These are phyloP conservation scores for Syngnathus typhle DNA, from an alignment of 2,113 vertebrate genomes.

Conservation along the genomic window DNA sequence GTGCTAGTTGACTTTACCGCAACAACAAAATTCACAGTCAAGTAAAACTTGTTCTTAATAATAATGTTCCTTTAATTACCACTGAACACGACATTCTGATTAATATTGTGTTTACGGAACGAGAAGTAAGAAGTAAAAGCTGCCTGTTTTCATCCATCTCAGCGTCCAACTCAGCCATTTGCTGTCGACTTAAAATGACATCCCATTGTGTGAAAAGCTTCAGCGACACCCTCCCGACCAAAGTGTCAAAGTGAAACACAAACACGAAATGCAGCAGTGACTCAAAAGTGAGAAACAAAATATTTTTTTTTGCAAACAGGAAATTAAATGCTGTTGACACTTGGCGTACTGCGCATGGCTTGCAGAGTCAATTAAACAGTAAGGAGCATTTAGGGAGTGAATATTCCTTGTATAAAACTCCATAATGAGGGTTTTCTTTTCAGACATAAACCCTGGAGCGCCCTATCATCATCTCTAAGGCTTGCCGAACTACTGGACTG, in stretches of 20 bases:
- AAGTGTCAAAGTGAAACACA: not conserved
- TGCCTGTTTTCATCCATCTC: no score
- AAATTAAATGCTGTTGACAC: conserved; percentile 1
- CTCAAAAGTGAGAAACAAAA: not conserved
- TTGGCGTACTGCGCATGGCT: not conserved
- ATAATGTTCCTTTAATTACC: no score
- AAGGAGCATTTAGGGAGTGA: not conserved
- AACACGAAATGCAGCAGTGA: not conserved
- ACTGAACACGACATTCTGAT: no score
- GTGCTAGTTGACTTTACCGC: no score
- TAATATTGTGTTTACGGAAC: no score
- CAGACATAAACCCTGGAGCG: not conserved
- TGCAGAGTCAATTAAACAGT: not conserved
- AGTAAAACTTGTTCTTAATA: no score
- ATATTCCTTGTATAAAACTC: not conserved
- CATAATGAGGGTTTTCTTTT: not conserved
- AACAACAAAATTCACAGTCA: no score
- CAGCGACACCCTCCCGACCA: not conserved
- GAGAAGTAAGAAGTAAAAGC: no score
- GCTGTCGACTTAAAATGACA: no score
- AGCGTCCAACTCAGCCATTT: no score
- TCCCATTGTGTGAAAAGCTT: not conserved
- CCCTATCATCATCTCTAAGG: not conserved
- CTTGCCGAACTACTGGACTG: not conserved
- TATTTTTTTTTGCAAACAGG: not conserved